Evolutionary conservation across 2,797 vertebrate genomes (phyloP), one percentile per base, ranked within the genome.

Genomic region (Clarias fuscus): DNA sequence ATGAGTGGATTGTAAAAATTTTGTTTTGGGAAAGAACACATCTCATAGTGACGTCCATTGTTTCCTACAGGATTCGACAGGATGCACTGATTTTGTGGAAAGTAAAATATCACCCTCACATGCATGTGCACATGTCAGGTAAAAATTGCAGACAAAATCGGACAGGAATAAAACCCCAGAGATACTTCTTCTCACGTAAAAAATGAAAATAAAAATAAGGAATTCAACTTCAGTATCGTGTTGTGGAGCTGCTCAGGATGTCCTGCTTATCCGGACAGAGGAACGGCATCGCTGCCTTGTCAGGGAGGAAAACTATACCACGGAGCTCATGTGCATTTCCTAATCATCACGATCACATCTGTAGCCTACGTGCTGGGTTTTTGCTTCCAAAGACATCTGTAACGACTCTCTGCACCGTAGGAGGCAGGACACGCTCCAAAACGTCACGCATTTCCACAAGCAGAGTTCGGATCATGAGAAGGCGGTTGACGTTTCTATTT

Each of bases 351-450:
- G 33, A 15, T 68, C 33, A 70, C 64, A 77, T 68, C 72, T 83
- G 62, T 27, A n/a, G 81, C 20, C 59, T 59, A n/a, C 82, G 65
- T 14, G 58, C 65, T 24, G 48, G 48, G 48, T 27, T 11, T 80
- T 59, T 67, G 11, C 30, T 86, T 85, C 48, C 40, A 37, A 70
- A 58, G 56, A 80, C 78, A 78, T 73, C 65, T 83, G 61, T 73
- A 86, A 70, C 80, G 78, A 79, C 71, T 84, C 85, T 76, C 64
- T 71, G 80, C 40, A 20, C 56, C 11, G 61, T 73, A 27, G n/a
- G 71, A 84, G 40, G 37, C 37, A 33, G 27, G 71, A 37, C 43
- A 67, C 48, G 17, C n/a, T 82, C 17, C 33, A n/a, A 77, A 77
- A 59, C 33, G 61, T 43, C 58, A 61, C 14, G 76, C 76, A 61